Percentiles rank a stretch among this genome's conserved stretches.
Conservation (phyloP, 2,888 invertebrate genomes). For the Nineta flava region DNA sequence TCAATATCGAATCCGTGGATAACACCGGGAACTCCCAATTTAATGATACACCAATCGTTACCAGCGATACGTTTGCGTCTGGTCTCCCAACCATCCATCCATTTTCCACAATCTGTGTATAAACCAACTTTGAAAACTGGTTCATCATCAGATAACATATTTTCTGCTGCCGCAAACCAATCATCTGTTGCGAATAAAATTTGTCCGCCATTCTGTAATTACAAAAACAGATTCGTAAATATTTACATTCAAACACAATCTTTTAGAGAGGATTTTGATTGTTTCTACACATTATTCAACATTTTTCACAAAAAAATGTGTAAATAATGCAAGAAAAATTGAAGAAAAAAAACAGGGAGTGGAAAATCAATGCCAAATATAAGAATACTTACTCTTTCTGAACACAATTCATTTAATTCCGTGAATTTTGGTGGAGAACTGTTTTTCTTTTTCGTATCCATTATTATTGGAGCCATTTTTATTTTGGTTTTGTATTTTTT, state of each 20-base stretch:
- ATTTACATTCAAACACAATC: too few species aligned
- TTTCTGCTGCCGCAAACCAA: slow-evolving; percentile 45
- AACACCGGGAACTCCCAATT: slow-evolving; percentile 35
- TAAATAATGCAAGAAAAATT: not conserved
- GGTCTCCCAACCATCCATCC: slow-evolving; percentile 58
- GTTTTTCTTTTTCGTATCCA: not conserved
- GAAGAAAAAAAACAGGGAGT: slow-evolving; percentile 2
- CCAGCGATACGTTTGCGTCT: slow-evolving; percentile 39
- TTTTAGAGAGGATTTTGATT: too few species aligned
- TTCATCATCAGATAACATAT: slow-evolving; percentile 35
- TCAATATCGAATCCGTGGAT: slow-evolving; percentile 38
- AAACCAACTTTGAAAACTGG: slow-evolving; percentile 38
- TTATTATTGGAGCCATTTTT: not conserved
- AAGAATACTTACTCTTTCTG: slow-evolving; percentile 26
- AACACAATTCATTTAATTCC: slow-evolving; percentile 32
- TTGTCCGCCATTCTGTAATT: slow-evolving; percentile 35
- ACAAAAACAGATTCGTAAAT: not conserved
- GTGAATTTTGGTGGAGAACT: slow-evolving; percentile 25
- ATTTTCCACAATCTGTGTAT: slow-evolving; percentile 45
- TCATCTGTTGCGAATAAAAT: slow-evolving; percentile 46
- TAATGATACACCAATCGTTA: slow-evolving; percentile 46
- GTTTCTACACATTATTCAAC: too few species aligned
- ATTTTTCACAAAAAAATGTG: not conserved
- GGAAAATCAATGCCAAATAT: too few species aligned
- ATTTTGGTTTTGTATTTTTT: too few species aligned